Evolutionary conservation across 2,888 invertebrate genomes (phyloP).

Genomic region (Tetragonisca angustula): DNA sequence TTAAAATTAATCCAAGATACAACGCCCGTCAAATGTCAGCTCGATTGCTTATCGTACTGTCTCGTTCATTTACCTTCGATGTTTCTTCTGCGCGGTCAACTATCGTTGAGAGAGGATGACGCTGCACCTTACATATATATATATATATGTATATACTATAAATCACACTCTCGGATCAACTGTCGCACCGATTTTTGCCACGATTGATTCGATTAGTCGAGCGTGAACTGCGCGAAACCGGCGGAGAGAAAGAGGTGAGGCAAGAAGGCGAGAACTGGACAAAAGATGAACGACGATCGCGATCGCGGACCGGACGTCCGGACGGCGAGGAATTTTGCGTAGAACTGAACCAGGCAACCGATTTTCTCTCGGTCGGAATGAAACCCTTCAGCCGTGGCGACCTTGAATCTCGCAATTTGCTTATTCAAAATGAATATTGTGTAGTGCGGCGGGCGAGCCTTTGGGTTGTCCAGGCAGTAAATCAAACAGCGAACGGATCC

Average conservation of each 20-base stretch:
- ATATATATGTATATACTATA: neutral
- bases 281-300: neutral
- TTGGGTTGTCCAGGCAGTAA: constrained; percentile 68
- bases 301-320: constrained; percentile 64
- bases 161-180: constrained; percentile 28
- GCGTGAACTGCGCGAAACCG: neutral
- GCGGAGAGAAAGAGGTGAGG: neutral
- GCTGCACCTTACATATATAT: no score
- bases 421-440: constrained; percentile 64
- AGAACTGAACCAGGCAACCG: constrained; percentile 80
- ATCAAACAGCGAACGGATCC: constrained; percentile 77
- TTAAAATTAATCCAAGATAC: constrained; percentile 30
- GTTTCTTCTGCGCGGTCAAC: neutral
- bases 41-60: constrained; percentile 3
- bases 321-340: constrained; percentile 74
- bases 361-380: constrained; percentile 41
- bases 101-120: neutral
- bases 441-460: constrained; percentile 70
- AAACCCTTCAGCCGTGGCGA: constrained; percentile 68
- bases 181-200: constrained; percentile 22
- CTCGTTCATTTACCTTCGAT: constrained; percentile 42
- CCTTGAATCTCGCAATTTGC: constrained; percentile 82
- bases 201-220: constrained; percentile 7
- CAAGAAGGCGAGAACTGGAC: neutral
- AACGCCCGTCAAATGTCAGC: neutral